A percentile compares a stretch with the other conserved stretches of the same genome.
Evolutionary conservation across 2,888 invertebrate genomes (phyloP).

Genomic region (Notocelia uddmanniana): DNA sequence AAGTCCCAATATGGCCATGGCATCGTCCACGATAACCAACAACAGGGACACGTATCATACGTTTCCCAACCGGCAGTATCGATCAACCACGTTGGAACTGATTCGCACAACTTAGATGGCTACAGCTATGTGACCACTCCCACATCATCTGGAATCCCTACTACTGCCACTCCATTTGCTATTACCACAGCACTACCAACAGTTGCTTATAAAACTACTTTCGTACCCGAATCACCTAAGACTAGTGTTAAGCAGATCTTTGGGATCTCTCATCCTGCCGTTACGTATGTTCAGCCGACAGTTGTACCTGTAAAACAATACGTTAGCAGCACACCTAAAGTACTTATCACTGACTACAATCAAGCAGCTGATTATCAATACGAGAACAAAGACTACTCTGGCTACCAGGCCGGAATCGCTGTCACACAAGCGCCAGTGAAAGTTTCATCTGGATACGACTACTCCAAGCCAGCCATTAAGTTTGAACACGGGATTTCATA

Average conservation of each 20-base stretch:
- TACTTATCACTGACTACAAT: constrained; percentile 65
- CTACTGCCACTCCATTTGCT: constrained; percentile 75
- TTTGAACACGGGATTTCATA: constrained; percentile 74
- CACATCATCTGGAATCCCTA: constrained; percentile 76
- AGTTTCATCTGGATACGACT: constrained; percentile 66
- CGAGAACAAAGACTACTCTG: constrained; percentile 56
- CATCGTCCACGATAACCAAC: constrained; percentile 53
- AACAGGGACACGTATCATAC: constrained; percentile 64
- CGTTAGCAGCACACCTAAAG: constrained; percentile 59
- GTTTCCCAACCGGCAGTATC: constrained; percentile 73
- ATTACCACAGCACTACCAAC: constrained; percentile 71
- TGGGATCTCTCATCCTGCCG: constrained; percentile 74
- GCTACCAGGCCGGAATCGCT: constrained; percentile 32
- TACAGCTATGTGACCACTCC: constrained; percentile 74
- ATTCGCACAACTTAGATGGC: constrained; percentile 69
- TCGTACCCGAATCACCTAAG: constrained; percentile 72
- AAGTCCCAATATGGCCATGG: constrained; percentile 49
- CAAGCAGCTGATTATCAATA: constrained; percentile 66
- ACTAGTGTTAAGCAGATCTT: constrained; percentile 78
- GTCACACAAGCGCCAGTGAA: constrained; percentile 31
- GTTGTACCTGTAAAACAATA: constrained; percentile 65
- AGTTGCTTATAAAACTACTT: constrained; percentile 71
- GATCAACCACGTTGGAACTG: constrained; percentile 74
- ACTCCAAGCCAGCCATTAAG: constrained; percentile 69
- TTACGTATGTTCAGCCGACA: constrained; percentile 77